Percentiles rank a stretch among this genome's conserved stretches.
Conservation (phyloP, 2,797 vertebrate genomes). For the Echiichthys vipera region DNA sequence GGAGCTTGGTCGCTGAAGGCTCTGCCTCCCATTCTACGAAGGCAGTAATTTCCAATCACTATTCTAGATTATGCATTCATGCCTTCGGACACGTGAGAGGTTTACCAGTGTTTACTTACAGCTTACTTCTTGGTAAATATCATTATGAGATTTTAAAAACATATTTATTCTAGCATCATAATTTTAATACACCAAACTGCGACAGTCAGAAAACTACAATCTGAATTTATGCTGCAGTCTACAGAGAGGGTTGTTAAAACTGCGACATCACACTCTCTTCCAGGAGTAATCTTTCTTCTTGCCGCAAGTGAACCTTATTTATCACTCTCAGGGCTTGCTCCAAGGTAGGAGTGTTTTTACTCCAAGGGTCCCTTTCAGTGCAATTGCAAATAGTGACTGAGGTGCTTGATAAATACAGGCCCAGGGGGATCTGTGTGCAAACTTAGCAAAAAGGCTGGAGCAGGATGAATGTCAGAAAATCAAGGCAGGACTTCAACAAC, state of each 20-base stretch:
- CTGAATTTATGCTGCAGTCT: not conserved
- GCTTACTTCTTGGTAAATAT: not conserved
- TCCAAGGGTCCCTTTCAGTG: not conserved
- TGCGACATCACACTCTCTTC: not conserved
- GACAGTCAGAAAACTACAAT: not conserved
- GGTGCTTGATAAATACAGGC: not conserved
- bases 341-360: not conserved
- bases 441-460: not conserved
- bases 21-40: no score
- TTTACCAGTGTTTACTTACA: not conserved
- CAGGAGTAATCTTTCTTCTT: not conserved
- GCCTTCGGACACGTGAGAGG: not conserved
- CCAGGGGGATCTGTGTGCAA: not conserved
- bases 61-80: not conserved
- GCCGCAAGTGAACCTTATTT: constrained; percentile 1
- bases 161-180: not conserved
- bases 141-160: not conserved
- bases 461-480: constrained; percentile 2
- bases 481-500: not conserved
- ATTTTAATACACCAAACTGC: not conserved
- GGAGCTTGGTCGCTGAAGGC: no score
- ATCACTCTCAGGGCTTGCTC: not conserved
- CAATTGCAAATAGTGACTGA: not conserved
- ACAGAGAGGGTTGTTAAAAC: not conserved
- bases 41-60: no score